phyloP scores from a whole-genome alignment of 2,113 vertebrate genomes.

The Heterocephalus glaber region DNA sequence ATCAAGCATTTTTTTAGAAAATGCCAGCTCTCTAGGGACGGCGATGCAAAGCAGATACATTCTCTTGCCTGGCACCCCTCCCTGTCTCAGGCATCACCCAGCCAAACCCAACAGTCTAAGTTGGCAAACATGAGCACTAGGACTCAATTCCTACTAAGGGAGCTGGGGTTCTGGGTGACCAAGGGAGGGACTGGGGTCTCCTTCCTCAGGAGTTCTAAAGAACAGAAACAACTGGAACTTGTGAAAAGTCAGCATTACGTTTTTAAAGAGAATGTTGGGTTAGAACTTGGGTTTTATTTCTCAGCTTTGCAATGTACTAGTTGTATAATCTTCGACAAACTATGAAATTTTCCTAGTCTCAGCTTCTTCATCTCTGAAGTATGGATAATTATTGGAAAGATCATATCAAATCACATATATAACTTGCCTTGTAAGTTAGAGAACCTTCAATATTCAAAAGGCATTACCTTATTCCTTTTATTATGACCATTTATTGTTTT shows the following conservation, averaged over 20 bases:
- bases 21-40: slow-evolving; percentile 59
- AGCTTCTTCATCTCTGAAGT: neutral
- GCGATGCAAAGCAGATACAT: slow-evolving; percentile 52
- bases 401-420: neutral
- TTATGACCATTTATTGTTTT: neutral
- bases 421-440: neutral
- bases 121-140: slow-evolving; percentile 25
- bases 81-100: neutral
- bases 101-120: slow-evolving; percentile 50
- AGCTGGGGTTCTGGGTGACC: neutral
- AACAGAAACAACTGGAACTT: neutral
- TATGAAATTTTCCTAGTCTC: neutral
- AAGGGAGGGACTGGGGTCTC: neutral
- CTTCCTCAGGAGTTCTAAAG: neutral
- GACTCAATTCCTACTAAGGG: neutral
- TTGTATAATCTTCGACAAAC: neutral
- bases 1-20: slow-evolving; percentile 71
- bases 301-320: neutral
- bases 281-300: neutral
- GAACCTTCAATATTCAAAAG: neutral
- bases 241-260: neutral
- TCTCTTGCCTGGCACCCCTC: neutral
- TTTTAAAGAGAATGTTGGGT: neutral
- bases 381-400: neutral
- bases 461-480: neutral